These are phyloP conservation scores for Magallana nippona DNA, from an alignment of 2,888 invertebrate species.

Conservation along the genomic window DNA sequence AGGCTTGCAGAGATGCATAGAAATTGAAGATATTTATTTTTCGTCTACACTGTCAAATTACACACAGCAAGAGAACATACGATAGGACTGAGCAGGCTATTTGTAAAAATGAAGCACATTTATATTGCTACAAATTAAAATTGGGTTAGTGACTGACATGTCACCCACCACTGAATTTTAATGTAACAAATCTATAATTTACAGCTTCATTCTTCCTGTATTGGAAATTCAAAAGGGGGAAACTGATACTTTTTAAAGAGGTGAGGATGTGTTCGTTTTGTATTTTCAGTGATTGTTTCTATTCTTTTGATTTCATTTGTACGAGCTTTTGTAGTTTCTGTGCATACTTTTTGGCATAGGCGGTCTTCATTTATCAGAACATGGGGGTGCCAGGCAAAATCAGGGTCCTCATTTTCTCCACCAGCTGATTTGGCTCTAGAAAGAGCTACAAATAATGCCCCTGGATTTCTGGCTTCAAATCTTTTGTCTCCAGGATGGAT, in stretches of 20 bases:
- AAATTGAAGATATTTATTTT: too few species aligned
- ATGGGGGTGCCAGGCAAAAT: slow-evolving; percentile 55
- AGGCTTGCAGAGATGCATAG: too few species aligned
- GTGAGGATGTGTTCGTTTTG: slow-evolving; percentile 18
- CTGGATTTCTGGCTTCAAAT: slow-evolving; percentile 56
- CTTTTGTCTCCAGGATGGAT: slow-evolving; percentile 53
- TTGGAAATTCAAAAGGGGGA: background rate
- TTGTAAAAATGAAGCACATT: background rate
- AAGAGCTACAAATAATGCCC: slow-evolving; percentile 59
- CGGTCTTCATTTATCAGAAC: slow-evolving; percentile 52
- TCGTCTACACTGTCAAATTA: too few species aligned
- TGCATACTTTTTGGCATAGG: slow-evolving; percentile 51
- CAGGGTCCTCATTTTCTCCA: slow-evolving; percentile 49
- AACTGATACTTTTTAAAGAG: background rate
- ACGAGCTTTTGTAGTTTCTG: slow-evolving; percentile 42
- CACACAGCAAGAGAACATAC: too few species aligned
- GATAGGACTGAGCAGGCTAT: too few species aligned
- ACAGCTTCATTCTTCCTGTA: background rate
- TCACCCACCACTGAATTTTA: slow-evolving; percentile 25
- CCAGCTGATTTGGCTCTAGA: slow-evolving; percentile 53
- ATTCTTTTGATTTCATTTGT: slow-evolving; percentile 35
- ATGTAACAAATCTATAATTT: too few species aligned
- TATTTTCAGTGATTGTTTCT: background rate
- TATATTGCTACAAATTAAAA: background rate
- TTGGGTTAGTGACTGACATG: slow-evolving; percentile 40